Percentiles rank a stretch among this genome's conserved stretches.
Conservation (phyloP, 2,888 invertebrate genomes). For the Bembecia ichneumoniformis region DNA sequence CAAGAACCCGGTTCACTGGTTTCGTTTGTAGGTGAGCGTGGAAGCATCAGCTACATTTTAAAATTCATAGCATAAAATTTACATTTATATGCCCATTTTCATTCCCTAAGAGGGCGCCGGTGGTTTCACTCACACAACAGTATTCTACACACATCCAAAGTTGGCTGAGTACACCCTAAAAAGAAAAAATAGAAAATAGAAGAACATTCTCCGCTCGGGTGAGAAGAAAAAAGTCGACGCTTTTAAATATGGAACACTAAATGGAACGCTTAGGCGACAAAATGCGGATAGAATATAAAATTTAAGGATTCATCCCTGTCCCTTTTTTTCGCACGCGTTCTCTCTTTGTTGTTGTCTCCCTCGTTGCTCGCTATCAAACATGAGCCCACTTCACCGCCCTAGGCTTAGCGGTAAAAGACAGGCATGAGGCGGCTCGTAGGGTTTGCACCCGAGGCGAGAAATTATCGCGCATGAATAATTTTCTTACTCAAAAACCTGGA, state of each 20-base stretch:
- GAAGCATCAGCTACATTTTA: slow-evolving; percentile 71
- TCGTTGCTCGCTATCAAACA: slow-evolving; percentile 49
- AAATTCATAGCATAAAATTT: slow-evolving; percentile 73
- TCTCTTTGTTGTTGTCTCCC: slow-evolving; percentile 35
- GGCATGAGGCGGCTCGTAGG: slow-evolving; percentile 50
- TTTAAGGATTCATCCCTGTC: slow-evolving; percentile 53
- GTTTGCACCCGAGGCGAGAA: slow-evolving; percentile 44
- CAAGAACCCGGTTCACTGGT: slow-evolving; percentile 46
- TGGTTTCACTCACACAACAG: slow-evolving; percentile 67
- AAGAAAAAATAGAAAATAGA: slow-evolving; percentile 49
- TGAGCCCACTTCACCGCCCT: slow-evolving; percentile 60
- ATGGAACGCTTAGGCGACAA: slow-evolving; percentile 73
- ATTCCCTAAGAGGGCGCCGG: slow-evolving; percentile 67
- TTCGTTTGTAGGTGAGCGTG: slow-evolving; percentile 38
- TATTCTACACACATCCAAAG: slow-evolving; percentile 59
- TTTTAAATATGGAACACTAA: slow-evolving; percentile 71
- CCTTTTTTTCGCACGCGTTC: slow-evolving; percentile 30
- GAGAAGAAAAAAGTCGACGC: slow-evolving; percentile 59
- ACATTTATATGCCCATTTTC: slow-evolving; percentile 74
- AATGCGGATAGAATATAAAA: slow-evolving; percentile 73
- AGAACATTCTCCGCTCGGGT: slow-evolving; percentile 55
- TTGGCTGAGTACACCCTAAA: slow-evolving; percentile 42
- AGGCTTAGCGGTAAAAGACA: slow-evolving; percentile 71
- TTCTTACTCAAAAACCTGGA: slow-evolving; percentile 18
- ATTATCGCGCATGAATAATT: slow-evolving; percentile 46